Base-by-base conservation (phyloP, 2,113 vertebrate species). In the Petrocephalus microphthalmus region DNA sequence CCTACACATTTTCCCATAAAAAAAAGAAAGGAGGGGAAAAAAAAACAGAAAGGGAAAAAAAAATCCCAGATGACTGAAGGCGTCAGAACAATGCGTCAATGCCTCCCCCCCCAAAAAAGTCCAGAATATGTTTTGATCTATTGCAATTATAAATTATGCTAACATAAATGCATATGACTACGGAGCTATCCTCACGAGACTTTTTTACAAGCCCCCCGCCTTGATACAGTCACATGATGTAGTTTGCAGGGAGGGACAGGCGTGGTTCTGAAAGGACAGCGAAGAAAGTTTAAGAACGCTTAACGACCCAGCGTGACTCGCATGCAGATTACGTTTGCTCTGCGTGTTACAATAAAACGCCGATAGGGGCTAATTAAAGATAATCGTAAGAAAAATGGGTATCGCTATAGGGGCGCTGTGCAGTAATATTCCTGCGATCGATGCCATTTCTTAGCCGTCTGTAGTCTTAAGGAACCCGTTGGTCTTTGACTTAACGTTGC, bases 1-100 rank as follows among this genome's bases (percentile, higher is more conserved):
- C 56, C 78, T 83, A 83, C 54, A 87, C 81, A 83, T 83, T 83
- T 83, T n/a, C 81, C 81, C 81, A 83, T 20, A 17, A 83, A 42
- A 37, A 37, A 42, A 42, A 42, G 42, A 42, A 42, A 42, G 42
- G 42, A 42, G 42, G 42, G 42, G 7, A 42, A 74, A 74, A 8
- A 37, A 42, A 74, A 33, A 15, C 20, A 29, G 64, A 33, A 17
- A 13, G 17, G 45, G n/a, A 20, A 47, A 8, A 45, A 81, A 83
- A 83, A 22, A 37, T 49, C 15, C 45, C 45, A 10, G 81, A 37
- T 42, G 45, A 49, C 81, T 22, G 81, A 83, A 83, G 81, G 45
- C 81, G 81, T 47, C 81, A 74, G 42, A 45, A 49, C 81, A 83
- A 42, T 4, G 37, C 81, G 81, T 83, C 81, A 47, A 22, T 83